Evolutionary conservation across 2,888 invertebrate genomes (phyloP), one percentile per base, ranked within the genome.

Genomic region (Exocentrus adspersus): DNA sequence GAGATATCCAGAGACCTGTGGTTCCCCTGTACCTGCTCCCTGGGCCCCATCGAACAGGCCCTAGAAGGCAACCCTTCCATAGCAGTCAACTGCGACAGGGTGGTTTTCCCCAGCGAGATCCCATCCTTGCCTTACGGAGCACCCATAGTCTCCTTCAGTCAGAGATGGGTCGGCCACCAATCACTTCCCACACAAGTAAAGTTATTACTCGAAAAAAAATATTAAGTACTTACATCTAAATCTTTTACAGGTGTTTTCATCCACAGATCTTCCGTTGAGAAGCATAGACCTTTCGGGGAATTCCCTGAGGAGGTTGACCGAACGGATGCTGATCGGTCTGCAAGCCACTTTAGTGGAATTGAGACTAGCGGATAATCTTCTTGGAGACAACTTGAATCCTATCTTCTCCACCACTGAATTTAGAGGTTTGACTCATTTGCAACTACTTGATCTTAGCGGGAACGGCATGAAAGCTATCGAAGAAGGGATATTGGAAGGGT

Each of bases 311-410:
- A 86, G 93, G 65, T 83, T 96, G 48, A 91, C 93, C 2, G 94
- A 94, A 72, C 86, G 92, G 52, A 84, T 92, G 1, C 86, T 95
- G 45, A 86, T 87, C 14, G 90, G 90, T 0, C 84, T 92, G 0
- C 86, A 87, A 69, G 86, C 86, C 1, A 89, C 89, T 7, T 83
- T 95, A 37, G 88, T 88, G 16, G 90, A 90, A 73, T 80, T 95
- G 37, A 86, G 88, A 12, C 81, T 96, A 56, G 87, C 91, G 21
- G 89, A 93, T 76, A 96, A 96, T 79, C 84, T 93, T n/a, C 85
- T 96, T 21, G 95, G 95, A 0, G 95, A 95, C 79, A 93, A 92
- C 75, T 83, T 95, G 21, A 95, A 95, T 82, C 95, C 95, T 0
- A 94, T 95, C 71, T 95, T 95, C 81, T 93, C 94, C 16, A 92